phyloP scores from a whole-genome alignment of 1,140 invertebrate genomes.

The Drosophila setifemur region DNA sequence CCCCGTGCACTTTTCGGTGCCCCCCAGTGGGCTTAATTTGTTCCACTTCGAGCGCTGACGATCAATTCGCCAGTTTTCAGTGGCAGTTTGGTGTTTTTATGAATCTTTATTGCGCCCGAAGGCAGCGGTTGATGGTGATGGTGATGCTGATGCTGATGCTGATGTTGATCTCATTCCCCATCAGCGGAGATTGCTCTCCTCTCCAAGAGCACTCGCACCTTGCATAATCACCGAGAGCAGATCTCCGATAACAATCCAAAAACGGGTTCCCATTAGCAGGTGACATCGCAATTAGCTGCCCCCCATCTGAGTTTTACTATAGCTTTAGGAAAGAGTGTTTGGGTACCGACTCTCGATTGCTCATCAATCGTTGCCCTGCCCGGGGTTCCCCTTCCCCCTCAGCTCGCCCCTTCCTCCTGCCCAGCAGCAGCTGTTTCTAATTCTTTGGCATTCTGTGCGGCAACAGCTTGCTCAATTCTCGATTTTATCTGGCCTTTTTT shows the following conservation, averaged over 20 bases:
- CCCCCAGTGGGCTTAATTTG: conserved; percentile 57
- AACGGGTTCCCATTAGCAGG: conserved; percentile 5
- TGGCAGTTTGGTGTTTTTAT: conserved; percentile 72
- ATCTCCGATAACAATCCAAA: neutral
- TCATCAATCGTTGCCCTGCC: too few species aligned
- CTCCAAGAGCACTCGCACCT: neutral
- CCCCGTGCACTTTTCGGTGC: conserved; percentile 7
- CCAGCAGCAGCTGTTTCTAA: conserved; percentile 45
- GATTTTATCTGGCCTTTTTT: conserved; percentile 29
- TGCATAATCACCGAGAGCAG: neutral
- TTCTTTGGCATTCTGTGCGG: conserved; percentile 39
- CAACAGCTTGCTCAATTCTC: conserved; percentile 32
- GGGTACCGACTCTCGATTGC: neutral
- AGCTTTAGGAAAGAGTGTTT: neutral
- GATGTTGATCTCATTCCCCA: neutral
- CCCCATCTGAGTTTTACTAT: neutral
- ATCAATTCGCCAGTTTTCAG: conserved; percentile 78
- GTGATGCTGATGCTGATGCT: too few species aligned
- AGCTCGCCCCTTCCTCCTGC: conserved; percentile 13
- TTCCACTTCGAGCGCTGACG: conserved; percentile 59
- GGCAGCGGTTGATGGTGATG: conserved; percentile 40
- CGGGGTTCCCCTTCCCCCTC: too few species aligned
- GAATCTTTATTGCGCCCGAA: conserved; percentile 69
- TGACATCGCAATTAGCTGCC: neutral
- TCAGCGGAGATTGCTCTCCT: conserved; percentile 1